A percentile compares a stretch with the other conserved stretches of the same genome.
Conservation (phyloP, 2,113 vertebrate genomes). For the Sander lucioperca region DNA sequence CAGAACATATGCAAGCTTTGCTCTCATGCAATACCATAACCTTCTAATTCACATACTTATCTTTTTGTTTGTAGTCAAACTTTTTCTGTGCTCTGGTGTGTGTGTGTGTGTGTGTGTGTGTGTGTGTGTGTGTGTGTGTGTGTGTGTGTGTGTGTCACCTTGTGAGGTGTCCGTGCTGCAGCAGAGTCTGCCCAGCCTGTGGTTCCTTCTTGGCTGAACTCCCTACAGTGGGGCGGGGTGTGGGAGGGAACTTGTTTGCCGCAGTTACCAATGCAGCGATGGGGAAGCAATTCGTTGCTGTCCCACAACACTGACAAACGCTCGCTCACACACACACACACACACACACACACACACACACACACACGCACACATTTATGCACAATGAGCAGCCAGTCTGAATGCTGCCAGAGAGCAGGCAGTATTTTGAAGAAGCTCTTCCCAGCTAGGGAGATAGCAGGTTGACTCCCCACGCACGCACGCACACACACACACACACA, state of each 20-base stretch:
- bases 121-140: neutral
- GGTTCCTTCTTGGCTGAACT: constrained; percentile 78
- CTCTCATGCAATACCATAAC: neutral
- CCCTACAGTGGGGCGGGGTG: constrained; percentile 62
- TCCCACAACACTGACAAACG: constrained; percentile 70
- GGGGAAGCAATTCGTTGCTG: constrained; percentile 83
- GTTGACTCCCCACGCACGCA: constrained; percentile 43
- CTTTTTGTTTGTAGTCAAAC: neutral
- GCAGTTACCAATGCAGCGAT: constrained; percentile 81
- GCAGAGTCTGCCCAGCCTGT: constrained; percentile 27
- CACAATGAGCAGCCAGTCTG: constrained; percentile 60
- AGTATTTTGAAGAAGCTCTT: constrained; percentile 58
- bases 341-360: constrained; percentile 1
- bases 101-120: neutral
- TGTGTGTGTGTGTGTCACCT: constrained; percentile 30
- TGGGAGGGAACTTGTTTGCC: constrained; percentile 77
- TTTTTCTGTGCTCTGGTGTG: neutral
- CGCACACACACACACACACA: constrained; percentile 30
- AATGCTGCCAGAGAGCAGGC: constrained; percentile 50
- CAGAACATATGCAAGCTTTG: neutral
- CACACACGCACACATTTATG: constrained; percentile 17
- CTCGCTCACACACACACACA: constrained; percentile 8
- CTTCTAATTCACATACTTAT: neutral
- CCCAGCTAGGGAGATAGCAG: constrained; percentile 34
- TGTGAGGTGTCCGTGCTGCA: constrained; percentile 54